These are phyloP conservation scores for Gallinago jamesoni DNA, from an alignment of 2,113 vertebrate genomes.

Conservation along the genomic window DNA sequence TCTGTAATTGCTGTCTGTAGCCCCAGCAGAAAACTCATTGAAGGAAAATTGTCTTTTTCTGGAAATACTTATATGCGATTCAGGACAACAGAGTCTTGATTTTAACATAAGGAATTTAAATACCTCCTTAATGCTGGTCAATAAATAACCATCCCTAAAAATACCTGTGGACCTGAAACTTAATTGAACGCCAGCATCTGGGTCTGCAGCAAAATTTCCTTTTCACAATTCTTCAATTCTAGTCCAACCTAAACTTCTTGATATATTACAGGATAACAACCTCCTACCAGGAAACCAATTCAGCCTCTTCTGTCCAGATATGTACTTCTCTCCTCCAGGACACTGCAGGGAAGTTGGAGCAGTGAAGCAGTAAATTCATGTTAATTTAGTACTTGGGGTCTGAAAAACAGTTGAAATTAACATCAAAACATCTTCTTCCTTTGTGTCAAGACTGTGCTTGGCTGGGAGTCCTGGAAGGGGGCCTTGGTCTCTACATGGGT, in stretches of 20 bases:
- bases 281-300: background rate
- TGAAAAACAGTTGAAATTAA: background rate
- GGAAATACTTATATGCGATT: background rate
- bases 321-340: background rate
- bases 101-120: background rate
- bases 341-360: background rate
- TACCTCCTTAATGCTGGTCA: background rate
- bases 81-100: background rate
- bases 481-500: rapidly evolving
- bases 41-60: background rate
- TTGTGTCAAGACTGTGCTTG: background rate
- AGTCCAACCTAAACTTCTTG: background rate
- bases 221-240: background rate
- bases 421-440: background rate
- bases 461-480: background rate
- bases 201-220: background rate
- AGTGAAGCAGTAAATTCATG: background rate
- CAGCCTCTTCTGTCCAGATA: background rate
- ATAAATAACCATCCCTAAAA: background rate
- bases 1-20: background rate
- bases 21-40: background rate
- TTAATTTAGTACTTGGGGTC: background rate
- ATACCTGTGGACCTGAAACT: background rate
- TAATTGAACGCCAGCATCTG: background rate
- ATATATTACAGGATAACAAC: background rate